Evolutionary conservation across 2,113 vertebrate species (phyloP), one percentile per base, ranked within the genome.

Genomic region (Chamaetylas fuelleborni): DNA sequence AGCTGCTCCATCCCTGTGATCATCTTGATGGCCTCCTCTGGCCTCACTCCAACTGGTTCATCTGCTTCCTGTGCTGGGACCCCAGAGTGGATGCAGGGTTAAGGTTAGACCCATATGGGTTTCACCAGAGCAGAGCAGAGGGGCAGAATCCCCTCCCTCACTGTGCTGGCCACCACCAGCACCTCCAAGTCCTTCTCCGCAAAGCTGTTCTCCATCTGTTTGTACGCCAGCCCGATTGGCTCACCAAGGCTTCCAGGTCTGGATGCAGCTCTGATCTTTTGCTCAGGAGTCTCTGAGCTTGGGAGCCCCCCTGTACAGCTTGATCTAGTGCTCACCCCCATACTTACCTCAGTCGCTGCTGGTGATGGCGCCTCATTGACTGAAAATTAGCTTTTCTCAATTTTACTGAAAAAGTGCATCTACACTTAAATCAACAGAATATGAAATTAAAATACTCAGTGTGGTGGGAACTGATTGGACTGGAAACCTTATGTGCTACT

Each of bases 1-100:
- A 29, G 11, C 24, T 60, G 13, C 26, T 67, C 28, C 9, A 25
- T 33, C 26, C 5, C 5, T 29, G 12, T 66, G 10, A 17, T 51
- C 33, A 9, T 38, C 33, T 36, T 65, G 8, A 6, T 72, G 18
- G 2, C 9, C 15, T 51, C 16, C 26, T 51, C 50, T 51, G 36
- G 12, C 43, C 12, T 65, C 0, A 0, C 6, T 72, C 36, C 33
- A 28, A 0, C 26, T 28, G 10, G 5, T 23, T 9, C 1, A 2
- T 38, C 28, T 43, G 12, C 18, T 24, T 51, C 51, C 23, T 58
- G 12, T 81, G 12, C 51, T 58, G 14, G 19, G 36, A 51, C 3
- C 28, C 19, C 33, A 51, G 43, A 38, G 15, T 58, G 77, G 43
- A 29, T 88, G 29, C 48, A 14, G 28, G 5, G 12, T 66, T 73